Percentiles rank a stretch among this genome's conserved stretches.
Conservation (phyloP, 2,113 vertebrate genomes). For the Macrotus californicus region DNA sequence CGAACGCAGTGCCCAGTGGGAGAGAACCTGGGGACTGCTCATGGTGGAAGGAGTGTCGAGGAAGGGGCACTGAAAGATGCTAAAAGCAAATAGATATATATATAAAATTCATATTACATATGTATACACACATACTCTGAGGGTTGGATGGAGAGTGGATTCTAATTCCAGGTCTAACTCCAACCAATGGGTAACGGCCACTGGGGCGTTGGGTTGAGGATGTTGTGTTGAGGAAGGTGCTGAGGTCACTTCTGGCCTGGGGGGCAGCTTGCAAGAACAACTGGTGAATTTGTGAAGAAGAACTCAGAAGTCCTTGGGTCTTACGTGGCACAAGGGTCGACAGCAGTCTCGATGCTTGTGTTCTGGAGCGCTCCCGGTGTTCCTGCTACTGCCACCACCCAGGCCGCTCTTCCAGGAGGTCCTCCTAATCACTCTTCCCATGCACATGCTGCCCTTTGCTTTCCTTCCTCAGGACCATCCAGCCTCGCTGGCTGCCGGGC, state of each 20-base stretch:
- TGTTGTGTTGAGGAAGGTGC: neutral
- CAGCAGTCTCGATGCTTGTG: neutral
- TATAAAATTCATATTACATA: neutral
- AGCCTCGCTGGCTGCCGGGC: neutral
- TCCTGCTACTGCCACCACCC: neutral
- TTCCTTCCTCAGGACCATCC: neutral
- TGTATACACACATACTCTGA: neutral
- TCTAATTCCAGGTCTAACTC: neutral
- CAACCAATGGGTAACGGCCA: neutral
- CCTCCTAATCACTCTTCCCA: neutral
- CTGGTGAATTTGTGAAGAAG: neutral
- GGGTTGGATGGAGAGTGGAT: neutral
- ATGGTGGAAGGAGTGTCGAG: neutral
- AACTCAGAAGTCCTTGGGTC: neutral
- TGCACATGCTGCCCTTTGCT: neutral
- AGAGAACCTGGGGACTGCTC: neutral
- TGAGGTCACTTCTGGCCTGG: neutral
- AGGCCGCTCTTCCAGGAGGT: neutral
- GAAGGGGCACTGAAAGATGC: neutral
- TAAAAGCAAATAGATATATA: neutral
- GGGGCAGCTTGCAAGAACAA: neutral
- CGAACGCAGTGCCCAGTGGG: neutral
- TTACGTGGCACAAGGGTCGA: rapidly evolving
- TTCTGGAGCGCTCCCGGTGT: no score
- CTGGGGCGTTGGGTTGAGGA: neutral